Evolutionary conservation across 2,888 invertebrate species (phyloP).

Genomic region (Athrips mouffetella): DNA sequence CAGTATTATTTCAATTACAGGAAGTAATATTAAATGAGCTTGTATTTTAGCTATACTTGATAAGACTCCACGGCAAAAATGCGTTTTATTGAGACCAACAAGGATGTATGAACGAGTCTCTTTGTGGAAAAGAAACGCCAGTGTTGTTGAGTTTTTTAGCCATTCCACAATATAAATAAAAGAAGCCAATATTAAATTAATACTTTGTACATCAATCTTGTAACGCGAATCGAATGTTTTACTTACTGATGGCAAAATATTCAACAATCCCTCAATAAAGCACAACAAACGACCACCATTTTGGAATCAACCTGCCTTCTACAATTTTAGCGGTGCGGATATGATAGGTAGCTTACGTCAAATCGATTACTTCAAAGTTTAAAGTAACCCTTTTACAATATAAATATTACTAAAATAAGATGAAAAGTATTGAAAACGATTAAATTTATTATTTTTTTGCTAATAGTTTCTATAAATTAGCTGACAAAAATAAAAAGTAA

Average conservation of each 20-base stretch:
- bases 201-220: not conserved
- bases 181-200: not conserved
- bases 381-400: not conserved
- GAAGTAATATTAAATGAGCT: not conserved
- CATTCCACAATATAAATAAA: not conserved
- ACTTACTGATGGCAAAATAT: slow-evolving; percentile 42
- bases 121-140: slow-evolving; percentile 18
- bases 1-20: not conserved
- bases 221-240: not conserved
- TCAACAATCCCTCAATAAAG: slow-evolving; percentile 59
- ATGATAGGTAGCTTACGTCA: slow-evolving; percentile 33
- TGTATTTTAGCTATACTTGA: not conserved
- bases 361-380: slow-evolving; percentile 9
- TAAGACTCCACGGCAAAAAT: not conserved
- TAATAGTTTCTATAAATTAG: not conserved
- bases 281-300: slow-evolving; percentile 79
- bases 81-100: slow-evolving; percentile 3
- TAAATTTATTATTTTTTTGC: no score
- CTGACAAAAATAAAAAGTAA: not conserved
- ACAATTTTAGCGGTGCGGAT: slow-evolving; percentile 49
- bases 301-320: slow-evolving; percentile 64
- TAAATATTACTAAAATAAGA: not conserved
- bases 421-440: not conserved
- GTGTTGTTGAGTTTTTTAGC: not conserved
- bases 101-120: slow-evolving; percentile 17